These are phyloP conservation scores for Muntiacus reevesi DNA, from an alignment of 2,113 vertebrate species.

Conservation along the genomic window DNA sequence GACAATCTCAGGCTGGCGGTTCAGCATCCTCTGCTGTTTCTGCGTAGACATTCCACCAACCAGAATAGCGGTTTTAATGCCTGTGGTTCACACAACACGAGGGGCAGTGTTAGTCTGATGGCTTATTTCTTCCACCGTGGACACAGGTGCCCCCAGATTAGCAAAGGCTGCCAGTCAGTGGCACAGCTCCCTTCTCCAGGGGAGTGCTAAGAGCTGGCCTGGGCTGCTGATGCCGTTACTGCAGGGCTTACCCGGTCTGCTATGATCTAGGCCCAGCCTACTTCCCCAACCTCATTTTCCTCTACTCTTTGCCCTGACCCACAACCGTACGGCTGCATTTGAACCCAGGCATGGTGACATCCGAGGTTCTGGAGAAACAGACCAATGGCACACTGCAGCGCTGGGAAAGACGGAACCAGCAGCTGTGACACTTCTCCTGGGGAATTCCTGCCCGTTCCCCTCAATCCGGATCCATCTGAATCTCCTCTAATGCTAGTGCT, in stretches of 20 bases:
- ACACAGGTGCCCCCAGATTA: neutral
- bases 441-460: neutral
- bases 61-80: constrained; percentile 90
- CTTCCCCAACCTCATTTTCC: neutral
- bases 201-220: neutral
- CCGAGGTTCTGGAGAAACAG: neutral
- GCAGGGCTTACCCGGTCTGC: neutral
- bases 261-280: neutral
- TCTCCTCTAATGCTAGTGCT: neutral
- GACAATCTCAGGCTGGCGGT: constrained; percentile 91
- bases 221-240: neutral
- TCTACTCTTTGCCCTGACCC: neutral
- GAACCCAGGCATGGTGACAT: neutral
- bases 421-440: neutral
- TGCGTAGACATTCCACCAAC: constrained; percentile 96
- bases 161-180: neutral
- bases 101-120: neutral
- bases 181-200: neutral
- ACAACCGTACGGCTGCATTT: neutral
- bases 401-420: neutral
- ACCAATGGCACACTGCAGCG: neutral
- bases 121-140: neutral
- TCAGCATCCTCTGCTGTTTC: constrained; percentile 93
- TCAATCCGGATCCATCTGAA: neutral
- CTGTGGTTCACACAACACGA: constrained; percentile 74